Percentiles rank a stretch among this genome's conserved stretches.
phyloP scores from a whole-genome alignment of 2,888 invertebrate species.

The Drosophila atroscutellata region DNA sequence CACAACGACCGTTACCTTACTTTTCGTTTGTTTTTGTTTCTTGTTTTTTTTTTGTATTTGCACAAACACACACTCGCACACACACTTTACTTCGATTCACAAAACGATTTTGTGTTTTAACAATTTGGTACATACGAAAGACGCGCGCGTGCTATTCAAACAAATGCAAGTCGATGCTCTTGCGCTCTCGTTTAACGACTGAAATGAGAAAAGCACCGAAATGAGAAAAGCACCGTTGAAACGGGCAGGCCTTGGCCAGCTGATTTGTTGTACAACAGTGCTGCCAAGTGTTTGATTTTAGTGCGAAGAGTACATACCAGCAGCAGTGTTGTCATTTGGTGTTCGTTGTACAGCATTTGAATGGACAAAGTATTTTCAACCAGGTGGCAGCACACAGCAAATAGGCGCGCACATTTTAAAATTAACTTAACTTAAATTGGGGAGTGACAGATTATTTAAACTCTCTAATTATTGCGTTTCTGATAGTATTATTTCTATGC shows the following conservation, averaged over 20 bases:
- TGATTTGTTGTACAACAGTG: slow-evolving; percentile 39
- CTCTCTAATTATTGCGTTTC: not conserved
- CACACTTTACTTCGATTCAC: slow-evolving; percentile 37
- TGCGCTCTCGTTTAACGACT: slow-evolving; percentile 59
- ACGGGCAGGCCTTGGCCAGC: slow-evolving; percentile 33
- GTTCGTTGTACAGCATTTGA: slow-evolving; percentile 3
- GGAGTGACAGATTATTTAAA: not conserved
- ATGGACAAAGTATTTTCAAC: not conserved
- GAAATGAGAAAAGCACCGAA: slow-evolving; percentile 38
- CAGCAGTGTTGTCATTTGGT: not conserved
- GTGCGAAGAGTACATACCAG: not conserved
- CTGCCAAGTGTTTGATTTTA: slow-evolving; percentile 23
- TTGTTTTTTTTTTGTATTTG: slow-evolving; percentile 53
- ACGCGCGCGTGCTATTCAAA: slow-evolving; percentile 21
- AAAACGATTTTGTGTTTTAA: slow-evolving; percentile 46
- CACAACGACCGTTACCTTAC: slow-evolving; percentile 47
- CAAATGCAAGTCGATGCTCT: slow-evolving; percentile 36
- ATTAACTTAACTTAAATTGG: not conserved
- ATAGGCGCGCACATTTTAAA: slow-evolving; percentile 16
- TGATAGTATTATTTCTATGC: not conserved
- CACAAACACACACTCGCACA: slow-evolving; percentile 46
- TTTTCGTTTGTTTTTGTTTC: slow-evolving; percentile 28
- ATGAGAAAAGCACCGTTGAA: slow-evolving; percentile 54
- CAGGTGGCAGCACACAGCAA: slow-evolving; percentile 27
- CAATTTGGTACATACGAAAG: slow-evolving; percentile 42